phyloP scores from a whole-genome alignment of 2,113 vertebrate species.

The Cyanistes caeruleus region DNA sequence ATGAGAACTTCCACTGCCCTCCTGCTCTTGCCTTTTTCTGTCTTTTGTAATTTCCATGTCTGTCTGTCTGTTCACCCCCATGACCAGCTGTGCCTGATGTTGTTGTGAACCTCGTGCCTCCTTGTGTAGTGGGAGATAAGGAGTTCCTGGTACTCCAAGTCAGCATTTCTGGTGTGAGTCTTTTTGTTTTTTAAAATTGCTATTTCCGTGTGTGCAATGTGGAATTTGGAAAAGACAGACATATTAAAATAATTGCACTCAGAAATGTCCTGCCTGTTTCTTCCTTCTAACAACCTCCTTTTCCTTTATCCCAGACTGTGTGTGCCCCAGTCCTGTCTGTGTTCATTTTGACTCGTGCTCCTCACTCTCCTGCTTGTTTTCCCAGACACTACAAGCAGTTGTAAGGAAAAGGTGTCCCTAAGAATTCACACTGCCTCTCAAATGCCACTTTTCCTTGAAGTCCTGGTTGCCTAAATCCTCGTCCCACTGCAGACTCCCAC shows the following conservation, averaged over 20 bases:
- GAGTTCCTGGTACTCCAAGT: neutral
- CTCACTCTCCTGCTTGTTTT: neutral
- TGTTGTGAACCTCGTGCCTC: neutral
- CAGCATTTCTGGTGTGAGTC: neutral
- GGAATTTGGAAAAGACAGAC: conserved; percentile 9
- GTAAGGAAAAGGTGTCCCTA: neutral
- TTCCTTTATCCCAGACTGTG: neutral
- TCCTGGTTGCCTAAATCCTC: neutral
- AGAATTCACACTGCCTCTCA: neutral
- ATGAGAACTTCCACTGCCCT: neutral
- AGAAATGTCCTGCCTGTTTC: neutral
- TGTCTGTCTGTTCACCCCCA: neutral
- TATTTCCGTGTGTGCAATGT: neutral
- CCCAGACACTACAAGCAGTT: neutral
- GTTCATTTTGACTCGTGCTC: neutral
- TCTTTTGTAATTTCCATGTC: neutral
- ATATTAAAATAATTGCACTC: conserved; percentile 52
- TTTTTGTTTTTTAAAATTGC: neutral
- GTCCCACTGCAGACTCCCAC: rapidly evolving
- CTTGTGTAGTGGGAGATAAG: neutral
- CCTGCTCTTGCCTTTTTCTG: neutral
- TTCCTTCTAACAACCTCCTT: neutral
- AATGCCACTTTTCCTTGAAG: neutral
- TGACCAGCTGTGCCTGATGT: neutral
- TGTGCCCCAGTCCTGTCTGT: neutral